Percentiles rank a stretch among this genome's conserved stretches.
phyloP scores from a whole-genome alignment of 2,113 vertebrate genomes.

The Sinocyclocheilus grahami region DNA sequence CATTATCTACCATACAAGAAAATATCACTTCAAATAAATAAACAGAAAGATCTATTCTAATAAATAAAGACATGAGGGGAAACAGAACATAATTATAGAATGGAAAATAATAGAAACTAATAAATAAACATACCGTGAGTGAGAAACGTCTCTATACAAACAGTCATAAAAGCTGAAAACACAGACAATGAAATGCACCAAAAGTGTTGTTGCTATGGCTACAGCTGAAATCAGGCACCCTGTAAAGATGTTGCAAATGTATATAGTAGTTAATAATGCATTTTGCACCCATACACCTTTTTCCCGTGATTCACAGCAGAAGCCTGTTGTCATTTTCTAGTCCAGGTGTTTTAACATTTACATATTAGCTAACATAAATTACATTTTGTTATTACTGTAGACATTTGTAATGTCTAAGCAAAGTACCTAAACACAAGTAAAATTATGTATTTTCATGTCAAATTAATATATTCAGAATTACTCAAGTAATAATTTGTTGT shows the following conservation, averaged over 20 bases:
- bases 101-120: not conserved
- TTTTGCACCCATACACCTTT: not conserved
- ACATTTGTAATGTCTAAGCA: not conserved
- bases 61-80: not conserved
- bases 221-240: slow-evolving; percentile 26
- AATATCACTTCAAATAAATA: slow-evolving; percentile 5
- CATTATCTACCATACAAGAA: not conserved
- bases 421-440: not conserved
- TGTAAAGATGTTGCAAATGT: slow-evolving; percentile 10
- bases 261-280: slow-evolving; percentile 5
- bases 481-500: not conserved
- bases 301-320: not conserved
- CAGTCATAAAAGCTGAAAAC: slow-evolving; percentile 3
- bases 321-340: not conserved
- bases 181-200: slow-evolving; percentile 9
- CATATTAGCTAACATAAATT: not conserved
- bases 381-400: not conserved
- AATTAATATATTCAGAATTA: not conserved
- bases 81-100: not conserved
- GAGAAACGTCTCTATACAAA: slow-evolving; percentile 15
- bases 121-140: not conserved
- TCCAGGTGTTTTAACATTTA: not conserved
- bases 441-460: not conserved
- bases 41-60: not conserved
- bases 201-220: slow-evolving; percentile 30